phyloP scores from a whole-genome alignment of 2,113 vertebrate species.

The Actinemys pallida region DNA sequence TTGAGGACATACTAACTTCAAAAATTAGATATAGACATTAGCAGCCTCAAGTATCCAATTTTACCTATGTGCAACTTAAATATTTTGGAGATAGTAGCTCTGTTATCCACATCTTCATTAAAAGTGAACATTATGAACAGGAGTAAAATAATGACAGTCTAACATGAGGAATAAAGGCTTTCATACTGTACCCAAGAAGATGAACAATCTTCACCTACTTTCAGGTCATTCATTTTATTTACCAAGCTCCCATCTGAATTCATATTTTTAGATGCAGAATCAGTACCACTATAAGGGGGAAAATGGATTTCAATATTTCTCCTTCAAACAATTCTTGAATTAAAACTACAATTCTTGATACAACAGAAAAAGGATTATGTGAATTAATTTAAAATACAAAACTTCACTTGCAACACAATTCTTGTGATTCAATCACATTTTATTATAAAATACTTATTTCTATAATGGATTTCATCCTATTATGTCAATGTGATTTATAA shows the following conservation, averaged over 20 bases:
- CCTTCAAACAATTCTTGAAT: not conserved
- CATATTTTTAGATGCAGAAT: not conserved
- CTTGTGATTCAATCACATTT: not conserved
- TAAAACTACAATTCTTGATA: not conserved
- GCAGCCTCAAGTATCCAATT: not conserved
- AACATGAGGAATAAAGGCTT: not conserved
- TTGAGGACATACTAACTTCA: not conserved
- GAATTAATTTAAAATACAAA: constrained; percentile 5
- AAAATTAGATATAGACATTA: not conserved
- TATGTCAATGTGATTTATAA: not conserved
- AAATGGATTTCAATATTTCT: not conserved
- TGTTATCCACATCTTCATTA: not conserved
- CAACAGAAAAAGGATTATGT: not conserved
- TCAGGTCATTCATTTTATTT: not conserved
- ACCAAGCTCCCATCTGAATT: fast-evolving
- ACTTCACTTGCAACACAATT: not conserved
- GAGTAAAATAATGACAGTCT: not conserved
- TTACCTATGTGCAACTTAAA: not conserved
- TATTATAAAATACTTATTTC: not conserved
- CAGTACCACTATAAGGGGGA: constrained; percentile 7
- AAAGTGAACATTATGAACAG: not conserved
- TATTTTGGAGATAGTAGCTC: not conserved
- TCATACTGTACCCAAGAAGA: constrained; percentile 53
- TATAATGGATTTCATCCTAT: not conserved
- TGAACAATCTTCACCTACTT: not conserved